Base-by-base conservation (phyloP, 2,797 vertebrate genomes). In the Acridotheres tristis region DNA sequence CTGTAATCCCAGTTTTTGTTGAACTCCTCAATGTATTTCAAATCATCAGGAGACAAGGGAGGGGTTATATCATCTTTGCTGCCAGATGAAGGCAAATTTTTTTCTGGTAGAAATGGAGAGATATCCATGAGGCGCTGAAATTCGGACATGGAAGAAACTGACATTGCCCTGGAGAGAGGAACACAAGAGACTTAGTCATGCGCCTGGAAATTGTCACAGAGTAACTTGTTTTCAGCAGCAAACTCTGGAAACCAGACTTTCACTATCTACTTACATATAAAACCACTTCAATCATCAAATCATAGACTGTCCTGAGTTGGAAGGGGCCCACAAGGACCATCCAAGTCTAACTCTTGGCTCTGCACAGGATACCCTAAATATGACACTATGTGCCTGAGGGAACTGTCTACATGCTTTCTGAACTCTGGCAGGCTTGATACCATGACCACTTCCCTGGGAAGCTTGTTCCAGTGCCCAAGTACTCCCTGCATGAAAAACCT, bases 1-100 rank as follows among this genome's bases (percentile, higher is more conserved):
- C 97, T 96, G 90, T 98, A 98, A 96, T 99, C 99, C 99, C 99
- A 99, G 93, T 98, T 98, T 96, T 99, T 99, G 87, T 98, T 98
- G 97, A 99, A 99, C 97, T 99, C 99, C 96, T 99, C 99, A 0
- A 99, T 99, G 96, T 99, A 99, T 96, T 99, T 99, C 94, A 99
- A 98, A 97, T 99, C 99, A 45, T 99, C 99, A 2, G 99, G 99
- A 38, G 99, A 99, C 68, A 99, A 97, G 22, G 99, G 99, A 4
- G 99, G 99, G 7, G 99, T 99, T 82, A 98, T 75, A 17, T 99
- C 99, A 0, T 99, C 99, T 62, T 97, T 98, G 91, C 94, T 98
- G 30, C 91, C 96, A 79, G 98, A 97, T 10, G 96, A 97, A 13
- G 97, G 97, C 66, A 98, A 98, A 87, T 96, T 98, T 96, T 99